Evolutionary conservation across 2,113 vertebrate species (phyloP).

Genomic region (Jacana jacana): DNA sequence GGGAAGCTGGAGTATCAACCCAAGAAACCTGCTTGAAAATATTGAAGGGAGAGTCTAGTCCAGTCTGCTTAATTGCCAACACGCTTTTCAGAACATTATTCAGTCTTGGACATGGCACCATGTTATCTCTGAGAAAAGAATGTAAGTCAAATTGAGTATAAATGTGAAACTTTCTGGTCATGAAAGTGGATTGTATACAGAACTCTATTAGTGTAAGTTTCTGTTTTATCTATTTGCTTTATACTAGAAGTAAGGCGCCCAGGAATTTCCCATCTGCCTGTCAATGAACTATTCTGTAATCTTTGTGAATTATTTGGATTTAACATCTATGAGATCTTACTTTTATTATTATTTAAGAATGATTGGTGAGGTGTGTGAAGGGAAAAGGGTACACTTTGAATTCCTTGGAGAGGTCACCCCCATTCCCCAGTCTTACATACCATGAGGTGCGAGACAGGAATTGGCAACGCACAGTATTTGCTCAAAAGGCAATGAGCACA

Average conservation of each 20-base stretch:
- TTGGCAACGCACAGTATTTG: neutral
- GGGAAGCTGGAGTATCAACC: neutral
- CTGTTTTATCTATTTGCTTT: neutral
- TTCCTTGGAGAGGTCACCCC: neutral
- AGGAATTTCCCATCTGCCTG: conserved; percentile 3
- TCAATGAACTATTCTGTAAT: conserved; percentile 36
- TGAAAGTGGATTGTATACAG: neutral
- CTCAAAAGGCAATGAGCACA: neutral
- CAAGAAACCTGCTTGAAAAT: neutral
- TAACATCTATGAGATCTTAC: neutral
- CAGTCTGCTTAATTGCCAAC: neutral
- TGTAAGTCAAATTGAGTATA: neutral
- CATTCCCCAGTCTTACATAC: neutral
- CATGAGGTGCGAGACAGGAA: neutral
- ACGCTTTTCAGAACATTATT: neutral
- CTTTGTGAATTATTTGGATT: neutral
- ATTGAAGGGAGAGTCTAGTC: neutral
- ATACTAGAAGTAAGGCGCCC: neutral
- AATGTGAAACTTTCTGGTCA: neutral
- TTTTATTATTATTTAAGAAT: conserved; percentile 20
- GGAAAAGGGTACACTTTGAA: neutral
- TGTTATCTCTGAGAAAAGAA: neutral
- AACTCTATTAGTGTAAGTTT: neutral
- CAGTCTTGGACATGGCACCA: neutral
- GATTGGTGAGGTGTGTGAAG: conserved; percentile 36